These are phyloP conservation scores for Tenodera sinensis DNA, from an alignment of 2,888 invertebrate species.

Conservation along the genomic window DNA sequence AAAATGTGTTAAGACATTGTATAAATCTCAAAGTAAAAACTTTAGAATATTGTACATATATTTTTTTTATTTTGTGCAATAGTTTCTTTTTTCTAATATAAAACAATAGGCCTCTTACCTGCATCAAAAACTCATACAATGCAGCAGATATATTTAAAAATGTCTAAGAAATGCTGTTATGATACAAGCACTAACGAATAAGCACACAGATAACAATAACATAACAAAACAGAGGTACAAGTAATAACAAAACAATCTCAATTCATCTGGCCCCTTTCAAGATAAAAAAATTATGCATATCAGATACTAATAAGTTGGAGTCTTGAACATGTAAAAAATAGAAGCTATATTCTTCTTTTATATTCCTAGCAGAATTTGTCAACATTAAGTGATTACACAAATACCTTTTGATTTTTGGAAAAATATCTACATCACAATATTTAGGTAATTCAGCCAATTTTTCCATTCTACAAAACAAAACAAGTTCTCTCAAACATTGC, in stretches of 20 bases:
- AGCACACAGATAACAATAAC: background rate
- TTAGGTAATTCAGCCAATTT: background rate
- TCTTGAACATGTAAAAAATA: slow-evolving; percentile 6
- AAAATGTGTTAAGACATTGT: slow-evolving; percentile 15
- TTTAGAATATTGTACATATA: slow-evolving; percentile 33
- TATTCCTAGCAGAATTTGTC: background rate
- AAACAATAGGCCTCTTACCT: slow-evolving; percentile 13
- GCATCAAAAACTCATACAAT: slow-evolving; percentile 5
- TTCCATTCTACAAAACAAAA: background rate
- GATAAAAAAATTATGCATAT: background rate
- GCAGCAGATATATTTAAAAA: background rate
- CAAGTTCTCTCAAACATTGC: background rate
- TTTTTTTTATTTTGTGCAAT: slow-evolving; percentile 28
- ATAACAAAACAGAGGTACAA: background rate
- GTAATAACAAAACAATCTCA: background rate
- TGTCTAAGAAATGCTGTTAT: background rate
- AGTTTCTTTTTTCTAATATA: background rate
- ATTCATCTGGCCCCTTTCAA: slow-evolving; percentile 10
- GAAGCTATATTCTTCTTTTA: background rate
- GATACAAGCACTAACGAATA: background rate
- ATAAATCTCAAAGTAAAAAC: slow-evolving; percentile 30
- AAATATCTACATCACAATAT: slow-evolving; percentile 5
- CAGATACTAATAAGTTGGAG: background rate
- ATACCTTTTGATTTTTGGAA: slow-evolving; percentile 2
- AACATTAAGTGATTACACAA: background rate